Evolutionary conservation across 2,888 invertebrate species (phyloP).

Genomic region (Drosophila cyrtoloma): DNA sequence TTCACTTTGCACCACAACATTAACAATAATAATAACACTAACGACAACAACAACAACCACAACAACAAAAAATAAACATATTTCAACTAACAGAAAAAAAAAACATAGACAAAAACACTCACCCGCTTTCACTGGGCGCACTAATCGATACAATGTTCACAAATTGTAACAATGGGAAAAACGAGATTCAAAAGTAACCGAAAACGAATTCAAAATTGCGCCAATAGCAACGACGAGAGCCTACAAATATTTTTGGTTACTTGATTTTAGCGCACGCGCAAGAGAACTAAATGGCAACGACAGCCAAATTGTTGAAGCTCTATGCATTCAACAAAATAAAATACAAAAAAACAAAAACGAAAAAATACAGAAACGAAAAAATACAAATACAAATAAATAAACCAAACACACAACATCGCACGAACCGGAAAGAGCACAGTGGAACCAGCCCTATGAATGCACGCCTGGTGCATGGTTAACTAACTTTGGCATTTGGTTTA

Average conservation of each 20-base stretch:
- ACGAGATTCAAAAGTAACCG: conserved; percentile 6
- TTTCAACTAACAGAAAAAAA: neutral
- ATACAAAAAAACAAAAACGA: conserved; percentile 25
- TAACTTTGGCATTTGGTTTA: neutral
- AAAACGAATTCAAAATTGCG: conserved; percentile 22
- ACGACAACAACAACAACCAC: neutral
- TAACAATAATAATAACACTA: neutral
- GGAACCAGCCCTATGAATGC: conserved; percentile 4
- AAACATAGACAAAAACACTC: conserved; percentile 23
- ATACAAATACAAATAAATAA: conserved; percentile 13
- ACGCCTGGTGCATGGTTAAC: neutral
- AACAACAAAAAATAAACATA: neutral
- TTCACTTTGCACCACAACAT: neutral
- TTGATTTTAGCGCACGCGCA: conserved; percentile 67
- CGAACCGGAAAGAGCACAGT: conserved; percentile 38
- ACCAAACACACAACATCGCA: conserved; percentile 33
- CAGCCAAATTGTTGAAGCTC: conserved; percentile 59
- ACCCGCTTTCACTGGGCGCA: conserved; percentile 64
- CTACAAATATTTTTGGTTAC: conserved; percentile 50
- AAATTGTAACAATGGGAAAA: conserved; percentile 12
- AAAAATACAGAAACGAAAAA: conserved; percentile 25
- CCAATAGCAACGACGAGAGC: conserved; percentile 14
- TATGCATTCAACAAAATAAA: conserved; percentile 56
- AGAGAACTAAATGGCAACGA: conserved; percentile 66
- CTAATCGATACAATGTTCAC: conserved; percentile 45